Percentiles rank a stretch among this genome's conserved stretches.
phyloP scores from a whole-genome alignment of 1,140 invertebrate species.

The Tetraneura akinire region DNA sequence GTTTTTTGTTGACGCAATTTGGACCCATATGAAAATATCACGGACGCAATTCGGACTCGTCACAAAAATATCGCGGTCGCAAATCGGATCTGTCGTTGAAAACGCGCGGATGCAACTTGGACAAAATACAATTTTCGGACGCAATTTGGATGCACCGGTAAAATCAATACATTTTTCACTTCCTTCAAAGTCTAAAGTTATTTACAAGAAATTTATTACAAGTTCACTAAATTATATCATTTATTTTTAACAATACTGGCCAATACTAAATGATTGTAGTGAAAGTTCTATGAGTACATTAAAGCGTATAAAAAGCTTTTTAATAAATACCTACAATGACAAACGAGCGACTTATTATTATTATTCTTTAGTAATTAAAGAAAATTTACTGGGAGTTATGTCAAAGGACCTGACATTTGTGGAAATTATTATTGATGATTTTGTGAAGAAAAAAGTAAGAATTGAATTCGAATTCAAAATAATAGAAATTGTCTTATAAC shows the following conservation, averaged over 20 bases:
- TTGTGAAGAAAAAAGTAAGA: not conserved
- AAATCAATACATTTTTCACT: no score
- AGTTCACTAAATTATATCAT: not conserved
- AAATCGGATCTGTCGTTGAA: no score
- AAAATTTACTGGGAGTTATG: not conserved
- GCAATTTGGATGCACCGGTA: no score
- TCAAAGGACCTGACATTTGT: not conserved
- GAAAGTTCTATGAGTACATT: not conserved
- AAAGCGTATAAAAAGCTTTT: not conserved
- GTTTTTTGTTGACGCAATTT: no score
- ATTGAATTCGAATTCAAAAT: not conserved
- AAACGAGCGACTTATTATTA: not conserved
- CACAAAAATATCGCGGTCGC: no score
- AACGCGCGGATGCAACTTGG: no score
- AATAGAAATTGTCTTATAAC: not conserved
- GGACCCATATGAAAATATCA: no score
- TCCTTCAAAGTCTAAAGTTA: no score
- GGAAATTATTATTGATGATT: not conserved
- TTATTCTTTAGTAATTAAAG: not conserved
- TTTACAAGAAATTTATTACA: constrained; percentile 2
- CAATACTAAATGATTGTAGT: not conserved
- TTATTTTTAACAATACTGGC: not conserved
- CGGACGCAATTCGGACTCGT: no score
- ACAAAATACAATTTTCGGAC: no score
- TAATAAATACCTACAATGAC: constrained; percentile 2